phyloP scores from a whole-genome alignment of 1,140 invertebrate species.

The Heliconius hermathena region DNA sequence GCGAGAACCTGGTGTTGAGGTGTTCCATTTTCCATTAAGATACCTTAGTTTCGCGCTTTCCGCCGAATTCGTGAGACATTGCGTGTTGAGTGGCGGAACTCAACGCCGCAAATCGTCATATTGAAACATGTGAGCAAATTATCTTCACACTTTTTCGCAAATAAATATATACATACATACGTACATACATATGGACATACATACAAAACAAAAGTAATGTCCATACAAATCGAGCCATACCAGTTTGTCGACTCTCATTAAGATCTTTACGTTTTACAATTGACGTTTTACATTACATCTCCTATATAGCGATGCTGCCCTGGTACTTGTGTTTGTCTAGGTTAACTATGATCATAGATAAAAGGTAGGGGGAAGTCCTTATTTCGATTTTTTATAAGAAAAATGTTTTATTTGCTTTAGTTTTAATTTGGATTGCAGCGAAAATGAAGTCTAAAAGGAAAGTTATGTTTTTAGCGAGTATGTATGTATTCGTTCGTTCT shows the following conservation, averaged over 20 bases:
- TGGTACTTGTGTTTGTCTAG: slow-evolving; percentile 69
- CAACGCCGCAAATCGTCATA: no score
- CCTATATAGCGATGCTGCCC: slow-evolving; percentile 53
- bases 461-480: no score
- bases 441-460: no score
- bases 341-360: slow-evolving; percentile 75
- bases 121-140: no score
- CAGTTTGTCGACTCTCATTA: slow-evolving; percentile 80
- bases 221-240: slow-evolving; percentile 50
- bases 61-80: no score
- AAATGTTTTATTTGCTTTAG: neutral
- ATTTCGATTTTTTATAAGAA: neutral
- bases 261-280: slow-evolving; percentile 74
- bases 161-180: neutral
- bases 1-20: no score
- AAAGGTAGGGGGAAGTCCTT: neutral
- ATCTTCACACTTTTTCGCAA: no score
- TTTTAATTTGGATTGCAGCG: neutral
- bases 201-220: slow-evolving; percentile 34
- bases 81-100: no score
- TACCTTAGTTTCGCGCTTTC: no score
- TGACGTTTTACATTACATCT: slow-evolving; percentile 60
- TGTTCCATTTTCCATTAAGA: no score
- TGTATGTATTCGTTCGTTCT: no score
- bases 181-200: neutral